Evolutionary conservation across 2,797 vertebrate genomes (phyloP), one percentile per base, ranked within the genome.

Genomic region (Octomys mimax): DNA sequence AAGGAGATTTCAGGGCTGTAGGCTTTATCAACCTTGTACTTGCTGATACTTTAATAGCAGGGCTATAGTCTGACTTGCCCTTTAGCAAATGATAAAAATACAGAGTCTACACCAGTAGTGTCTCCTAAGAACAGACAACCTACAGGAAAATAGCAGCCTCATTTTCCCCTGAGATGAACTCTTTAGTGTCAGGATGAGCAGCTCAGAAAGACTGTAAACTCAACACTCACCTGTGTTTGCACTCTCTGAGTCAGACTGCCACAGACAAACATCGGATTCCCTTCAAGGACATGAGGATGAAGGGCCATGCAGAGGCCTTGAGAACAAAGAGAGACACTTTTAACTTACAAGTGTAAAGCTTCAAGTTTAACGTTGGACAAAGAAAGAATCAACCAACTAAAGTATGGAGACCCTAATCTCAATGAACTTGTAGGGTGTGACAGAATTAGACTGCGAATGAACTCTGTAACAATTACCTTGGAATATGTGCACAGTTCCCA

Each of bases 211-310:
- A 36, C 64, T 79, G 70, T 6, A 13, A 36, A 61, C 88, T 89
- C 66, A 61, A 86, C 18, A 12, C 87, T 52, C 52, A 89, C 89
- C 81, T 92, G 31, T 78, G 77, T 78, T 89, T 75, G 73, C 3
- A 2, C 71, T 90, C 46, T 46, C 2, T 95, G 97, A 97, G 91
- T 96, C 97, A 97, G 86, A 88, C 64, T 73, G 64, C 81, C 87
- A 89, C 90, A 81, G 88, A 80, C 89, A 93, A 93, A 96, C 92
- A 97, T 78, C 95, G 73, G 94, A 97, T 94, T 97, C 87, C 96
- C 94, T 97, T 96, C 85, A 95, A 90, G 94, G 92, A 57, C 79
- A 89, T 1, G 5, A 28, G 68, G 52, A 87, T 31, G 59, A 91
- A 93, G 80, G 82, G 49, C 81, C 75, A 91, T 82, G 83, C 0